phyloP scores from a whole-genome alignment of 2,797 vertebrate genomes.

The Poeciliopsis gracilis region DNA sequence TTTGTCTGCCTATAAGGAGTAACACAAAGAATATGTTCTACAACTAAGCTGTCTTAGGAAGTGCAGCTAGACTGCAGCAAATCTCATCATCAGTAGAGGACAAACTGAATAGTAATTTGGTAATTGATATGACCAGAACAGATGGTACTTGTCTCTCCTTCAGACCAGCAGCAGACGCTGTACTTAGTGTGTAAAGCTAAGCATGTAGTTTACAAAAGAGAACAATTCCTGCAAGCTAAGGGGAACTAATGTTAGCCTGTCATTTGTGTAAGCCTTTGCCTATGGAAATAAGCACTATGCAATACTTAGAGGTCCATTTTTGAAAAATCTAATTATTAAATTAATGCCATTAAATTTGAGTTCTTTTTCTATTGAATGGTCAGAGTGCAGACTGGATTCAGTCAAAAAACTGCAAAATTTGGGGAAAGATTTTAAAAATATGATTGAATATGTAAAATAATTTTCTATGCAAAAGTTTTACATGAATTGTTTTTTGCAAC shows the following conservation, averaged over 20 bases:
- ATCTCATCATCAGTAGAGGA: neutral
- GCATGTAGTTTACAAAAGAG: neutral
- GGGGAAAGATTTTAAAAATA: neutral
- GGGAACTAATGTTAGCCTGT: neutral
- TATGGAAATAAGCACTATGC: neutral
- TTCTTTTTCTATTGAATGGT: neutral
- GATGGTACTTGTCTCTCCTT: conserved; percentile 1
- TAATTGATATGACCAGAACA: conserved; percentile 5
- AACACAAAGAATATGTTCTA: neutral
- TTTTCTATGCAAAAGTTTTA: neutral
- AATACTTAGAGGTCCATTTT: neutral
- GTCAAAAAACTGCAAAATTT: neutral
- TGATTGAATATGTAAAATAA: neutral
- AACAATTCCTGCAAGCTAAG: neutral
- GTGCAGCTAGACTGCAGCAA: neutral
- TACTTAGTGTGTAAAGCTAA: neutral
- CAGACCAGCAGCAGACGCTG: neutral
- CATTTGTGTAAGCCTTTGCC: neutral
- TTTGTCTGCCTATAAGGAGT: neutral
- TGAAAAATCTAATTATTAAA: neutral
- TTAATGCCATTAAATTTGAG: neutral
- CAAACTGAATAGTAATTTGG: conserved; percentile 5
- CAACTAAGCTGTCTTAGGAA: neutral
- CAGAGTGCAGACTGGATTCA: neutral
- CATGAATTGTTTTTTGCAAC: neutral